Evolutionary conservation across 2,113 vertebrate genomes (phyloP).

Genomic region (Plecturocebus donacophilus): DNA sequence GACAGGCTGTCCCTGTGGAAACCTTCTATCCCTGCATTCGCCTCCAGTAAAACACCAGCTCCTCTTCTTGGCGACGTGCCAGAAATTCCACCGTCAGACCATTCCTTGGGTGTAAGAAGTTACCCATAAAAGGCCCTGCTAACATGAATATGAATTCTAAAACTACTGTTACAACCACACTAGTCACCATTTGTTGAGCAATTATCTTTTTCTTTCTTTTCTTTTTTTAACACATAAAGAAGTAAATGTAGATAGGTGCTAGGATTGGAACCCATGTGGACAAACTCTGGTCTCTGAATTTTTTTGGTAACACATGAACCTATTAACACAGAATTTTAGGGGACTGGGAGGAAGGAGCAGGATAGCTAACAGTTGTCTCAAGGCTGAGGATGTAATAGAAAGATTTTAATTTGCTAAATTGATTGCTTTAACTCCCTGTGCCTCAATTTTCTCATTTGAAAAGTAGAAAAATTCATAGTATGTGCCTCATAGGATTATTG

Average conservation of each 20-base stretch:
- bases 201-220: not conserved
- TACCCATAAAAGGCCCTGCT: not conserved
- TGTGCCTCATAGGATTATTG: not conserved
- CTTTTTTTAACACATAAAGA: not conserved
- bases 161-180: not conserved
- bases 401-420: not conserved
- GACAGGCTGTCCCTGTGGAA: not conserved
- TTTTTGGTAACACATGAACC: not conserved
- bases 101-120: not conserved
- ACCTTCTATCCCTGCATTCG: not conserved
- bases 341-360: not conserved
- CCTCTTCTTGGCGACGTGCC: not conserved
- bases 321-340: not conserved
- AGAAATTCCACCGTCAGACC: not conserved
- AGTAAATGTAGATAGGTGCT: not conserved
- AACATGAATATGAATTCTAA: not conserved
- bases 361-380: not conserved
- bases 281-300: not conserved
- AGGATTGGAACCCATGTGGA: not conserved
- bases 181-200: not conserved
- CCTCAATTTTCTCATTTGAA: not conserved
- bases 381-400: not conserved
- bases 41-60: not conserved
- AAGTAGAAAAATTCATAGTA: not conserved
- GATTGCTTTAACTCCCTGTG: not conserved